phyloP scores from a whole-genome alignment of 2,797 vertebrate species.

The Thalassophryne amazonica region DNA sequence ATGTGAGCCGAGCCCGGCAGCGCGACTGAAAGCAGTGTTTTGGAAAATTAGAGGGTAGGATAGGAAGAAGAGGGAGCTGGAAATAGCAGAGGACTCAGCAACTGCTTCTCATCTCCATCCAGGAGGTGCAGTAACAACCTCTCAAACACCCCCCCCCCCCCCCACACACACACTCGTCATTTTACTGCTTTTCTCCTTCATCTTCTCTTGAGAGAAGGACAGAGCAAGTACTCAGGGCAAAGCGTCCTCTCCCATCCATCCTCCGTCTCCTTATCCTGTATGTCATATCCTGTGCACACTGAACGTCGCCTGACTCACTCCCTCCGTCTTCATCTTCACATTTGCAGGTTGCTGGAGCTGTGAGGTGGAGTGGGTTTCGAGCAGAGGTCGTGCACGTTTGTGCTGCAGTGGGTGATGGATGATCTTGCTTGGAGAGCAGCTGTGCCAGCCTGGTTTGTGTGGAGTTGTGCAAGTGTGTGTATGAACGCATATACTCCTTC shows the following conservation, averaged over 20 bases:
- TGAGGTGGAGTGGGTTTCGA: conserved; percentile 18
- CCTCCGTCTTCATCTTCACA: conserved; percentile 6
- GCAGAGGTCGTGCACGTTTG: conserved; percentile 27
- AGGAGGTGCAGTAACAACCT: conserved; percentile 41
- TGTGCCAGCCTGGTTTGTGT: conserved; percentile 21
- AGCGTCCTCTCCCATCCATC: conserved; percentile 5
- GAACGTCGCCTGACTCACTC: conserved; percentile 2
- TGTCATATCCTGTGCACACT: no score
- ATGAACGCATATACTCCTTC: neutral
- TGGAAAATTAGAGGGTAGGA: conserved; percentile 78
- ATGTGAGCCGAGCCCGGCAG: conserved; percentile 1
- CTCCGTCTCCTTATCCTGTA: conserved; percentile 16
- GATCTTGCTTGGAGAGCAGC: conserved; percentile 54
- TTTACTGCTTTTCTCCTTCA: neutral
- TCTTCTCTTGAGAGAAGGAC: neutral
- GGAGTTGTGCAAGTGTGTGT: neutral
- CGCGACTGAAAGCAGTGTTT: conserved; percentile 63
- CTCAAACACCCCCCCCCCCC: neutral
- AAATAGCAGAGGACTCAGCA: conserved; percentile 72
- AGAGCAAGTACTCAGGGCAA: neutral
- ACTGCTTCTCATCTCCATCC: conserved; percentile 66
- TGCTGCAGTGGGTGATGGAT: conserved; percentile 65
- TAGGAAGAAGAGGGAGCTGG: conserved; percentile 62
- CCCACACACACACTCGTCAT: neutral
- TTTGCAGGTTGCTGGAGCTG: conserved; percentile 16